These are phyloP conservation scores for Chymomyza procnemis DNA, from an alignment of 2,888 invertebrate species.

Conservation along the genomic window DNA sequence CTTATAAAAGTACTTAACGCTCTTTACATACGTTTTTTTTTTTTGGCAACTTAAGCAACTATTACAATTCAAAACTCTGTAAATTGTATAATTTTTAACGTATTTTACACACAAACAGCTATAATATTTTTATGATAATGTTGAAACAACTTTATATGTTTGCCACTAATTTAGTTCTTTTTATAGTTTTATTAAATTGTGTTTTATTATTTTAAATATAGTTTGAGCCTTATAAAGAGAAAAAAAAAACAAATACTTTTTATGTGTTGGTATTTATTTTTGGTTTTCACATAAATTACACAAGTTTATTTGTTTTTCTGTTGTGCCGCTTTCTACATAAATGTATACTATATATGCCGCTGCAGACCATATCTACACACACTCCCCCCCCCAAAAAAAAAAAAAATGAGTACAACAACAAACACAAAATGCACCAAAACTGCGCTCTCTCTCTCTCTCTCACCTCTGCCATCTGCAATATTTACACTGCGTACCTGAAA, in stretches of 20 bases:
- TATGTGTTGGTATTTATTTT: slow-evolving; percentile 64
- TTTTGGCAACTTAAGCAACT: slow-evolving; percentile 7
- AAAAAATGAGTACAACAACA: slow-evolving; percentile 27
- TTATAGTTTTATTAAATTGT: slow-evolving; percentile 54
- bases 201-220: slow-evolving; percentile 58
- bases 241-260: slow-evolving; percentile 52
- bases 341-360: slow-evolving; percentile 17
- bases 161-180: slow-evolving; percentile 61
- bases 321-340: slow-evolving; percentile 55
- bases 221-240: slow-evolving; percentile 48
- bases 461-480: slow-evolving; percentile 6
- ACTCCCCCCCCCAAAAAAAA: slow-evolving; percentile 9
- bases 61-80: slow-evolving; percentile 2
- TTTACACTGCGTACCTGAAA: not conserved
- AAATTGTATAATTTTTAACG: not conserved
- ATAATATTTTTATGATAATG: not conserved
- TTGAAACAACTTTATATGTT: slow-evolving; percentile 44
- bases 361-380: slow-evolving; percentile 9
- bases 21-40: slow-evolving; percentile 21
- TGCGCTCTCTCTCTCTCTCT: slow-evolving; percentile 1
- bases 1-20: slow-evolving; percentile 22
- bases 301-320: slow-evolving; percentile 36
- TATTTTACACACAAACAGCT: not conserved
- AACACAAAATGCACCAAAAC: slow-evolving; percentile 32
- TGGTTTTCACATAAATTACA: slow-evolving; percentile 39